These are phyloP conservation scores for Pygoscelis antarcticus DNA, from an alignment of 2,113 vertebrate species.

Conservation along the genomic window DNA sequence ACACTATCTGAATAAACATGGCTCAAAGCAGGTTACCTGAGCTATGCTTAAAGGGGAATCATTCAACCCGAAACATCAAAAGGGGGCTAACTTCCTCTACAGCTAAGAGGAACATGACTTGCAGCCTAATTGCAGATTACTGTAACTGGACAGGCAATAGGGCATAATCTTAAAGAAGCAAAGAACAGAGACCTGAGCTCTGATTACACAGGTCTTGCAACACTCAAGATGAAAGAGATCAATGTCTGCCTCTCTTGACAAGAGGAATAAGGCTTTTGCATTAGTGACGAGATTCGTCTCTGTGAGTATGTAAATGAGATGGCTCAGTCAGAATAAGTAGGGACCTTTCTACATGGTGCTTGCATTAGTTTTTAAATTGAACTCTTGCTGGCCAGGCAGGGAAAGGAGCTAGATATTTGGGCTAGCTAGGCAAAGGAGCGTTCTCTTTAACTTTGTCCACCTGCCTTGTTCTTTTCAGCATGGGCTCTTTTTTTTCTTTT, in stretches of 20 bases:
- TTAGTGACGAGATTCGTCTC: neutral
- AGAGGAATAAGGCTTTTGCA: neutral
- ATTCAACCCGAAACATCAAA: slow-evolving; percentile 30
- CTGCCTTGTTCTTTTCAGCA: neutral
- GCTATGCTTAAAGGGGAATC: neutral
- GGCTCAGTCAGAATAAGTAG: neutral
- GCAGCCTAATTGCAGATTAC: slow-evolving; percentile 11
- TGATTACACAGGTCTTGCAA: slow-evolving; percentile 9
- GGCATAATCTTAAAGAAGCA: neutral
- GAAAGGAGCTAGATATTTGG: neutral
- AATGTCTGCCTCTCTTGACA: neutral
- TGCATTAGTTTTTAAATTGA: neutral
- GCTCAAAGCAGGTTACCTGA: neutral
- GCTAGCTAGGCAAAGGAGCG: neutral
- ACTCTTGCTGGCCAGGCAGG: neutral
- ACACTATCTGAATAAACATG: neutral
- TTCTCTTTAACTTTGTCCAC: neutral
- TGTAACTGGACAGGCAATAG: neutral
- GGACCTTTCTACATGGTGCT: neutral
- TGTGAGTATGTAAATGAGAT: slow-evolving; percentile 13
- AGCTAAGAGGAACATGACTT: slow-evolving; percentile 5
- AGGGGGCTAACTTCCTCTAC: neutral
- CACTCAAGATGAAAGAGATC: slow-evolving; percentile 20
- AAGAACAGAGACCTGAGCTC: slow-evolving; percentile 10
- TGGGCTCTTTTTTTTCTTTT: accelerated